Base-by-base conservation (phyloP, 37 sponge, comb jelly and placozoan species). In the Axinella damicornis region DNA sequence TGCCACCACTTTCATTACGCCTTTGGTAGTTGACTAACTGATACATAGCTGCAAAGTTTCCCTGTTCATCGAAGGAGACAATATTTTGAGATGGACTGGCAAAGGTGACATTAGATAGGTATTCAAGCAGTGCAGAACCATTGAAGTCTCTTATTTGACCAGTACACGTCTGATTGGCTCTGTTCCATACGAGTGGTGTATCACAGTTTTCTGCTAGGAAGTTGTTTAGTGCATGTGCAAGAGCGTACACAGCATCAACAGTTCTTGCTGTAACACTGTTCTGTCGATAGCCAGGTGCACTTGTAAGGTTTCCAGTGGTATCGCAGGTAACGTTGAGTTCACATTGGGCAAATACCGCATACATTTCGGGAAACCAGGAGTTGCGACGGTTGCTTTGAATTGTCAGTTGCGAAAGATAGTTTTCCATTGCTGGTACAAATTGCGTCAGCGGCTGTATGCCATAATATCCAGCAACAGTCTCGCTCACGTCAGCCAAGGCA, bases 161-260 rank as follows among this genome's bases (percentile, higher is more conserved):
- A 2, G 2, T 21, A 40, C 92, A 91, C 2, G 15, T 69, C 67
- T 69, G 68, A 25, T 11, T 39, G 12, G 13, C 19, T 20, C 79
- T 38, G 63, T 79, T 36, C 74, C 82, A 74, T 21, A 39, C 17
- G 37, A 61, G 54, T 37, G 65, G 74, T 11, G 36, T 2, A 31
- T 71, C 56, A 57, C 92, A 91, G 61, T 91, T 90, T 31, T 71
- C 78, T 34, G 64, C 61, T 30, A 92, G 61, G n/a, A 79, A 79
- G 34, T 70, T 81, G 28, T 88, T 66, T 0, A 90, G 41, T 19
- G 90, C 94, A 65, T 59, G 58, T 9, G 90, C 94, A 68, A 69
- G 57, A 0, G 83, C 79, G 59, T 90, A 83, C 15, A 90, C 83
- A 64, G 94, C 94, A 62, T 93, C 94, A 31, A 90, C 67, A 22